A percentile compares a stretch with the other conserved stretches of the same genome.
Conservation (phyloP, 2,797 vertebrate genomes). For the Hydrophis major region DNA sequence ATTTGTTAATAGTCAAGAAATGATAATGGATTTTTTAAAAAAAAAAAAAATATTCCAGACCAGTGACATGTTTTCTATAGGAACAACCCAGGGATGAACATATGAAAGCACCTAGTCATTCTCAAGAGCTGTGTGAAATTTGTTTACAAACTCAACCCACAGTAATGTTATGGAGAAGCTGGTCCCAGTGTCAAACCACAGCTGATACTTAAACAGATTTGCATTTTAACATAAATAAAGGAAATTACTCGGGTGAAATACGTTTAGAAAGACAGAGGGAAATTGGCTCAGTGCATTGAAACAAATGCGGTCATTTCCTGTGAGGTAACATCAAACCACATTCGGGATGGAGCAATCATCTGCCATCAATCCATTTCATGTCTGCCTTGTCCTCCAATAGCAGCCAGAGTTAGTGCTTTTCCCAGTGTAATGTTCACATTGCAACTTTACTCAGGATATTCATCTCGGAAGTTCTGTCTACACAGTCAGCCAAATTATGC, state of each 20-base stretch:
- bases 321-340: conserved; percentile 3
- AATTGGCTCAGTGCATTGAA: not conserved
- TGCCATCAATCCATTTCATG: not conserved
- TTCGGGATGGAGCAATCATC: not conserved
- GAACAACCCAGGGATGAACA: not conserved
- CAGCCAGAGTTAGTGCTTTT: not conserved
- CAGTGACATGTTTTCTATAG: not conserved
- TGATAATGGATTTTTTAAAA: too few relatives aligned
- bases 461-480: not conserved
- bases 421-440: not conserved
- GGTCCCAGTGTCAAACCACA: not conserved
- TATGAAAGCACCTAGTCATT: not conserved
- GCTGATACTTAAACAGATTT: not conserved
- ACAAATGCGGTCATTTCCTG: conserved; percentile 18
- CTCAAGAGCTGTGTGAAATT: not conserved
- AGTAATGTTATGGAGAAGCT: not conserved
- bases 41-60: not conserved
- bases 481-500: not conserved
- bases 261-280: not conserved
- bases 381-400: not conserved
- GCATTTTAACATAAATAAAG: conserved; percentile 8
- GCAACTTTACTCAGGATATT: not conserved
- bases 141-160: conserved; percentile 1
- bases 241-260: not conserved
- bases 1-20: conserved; percentile 1